These are phyloP conservation scores for Synchiropus splendidus DNA, from an alignment of 2,113 vertebrate species.

Conservation along the genomic window DNA sequence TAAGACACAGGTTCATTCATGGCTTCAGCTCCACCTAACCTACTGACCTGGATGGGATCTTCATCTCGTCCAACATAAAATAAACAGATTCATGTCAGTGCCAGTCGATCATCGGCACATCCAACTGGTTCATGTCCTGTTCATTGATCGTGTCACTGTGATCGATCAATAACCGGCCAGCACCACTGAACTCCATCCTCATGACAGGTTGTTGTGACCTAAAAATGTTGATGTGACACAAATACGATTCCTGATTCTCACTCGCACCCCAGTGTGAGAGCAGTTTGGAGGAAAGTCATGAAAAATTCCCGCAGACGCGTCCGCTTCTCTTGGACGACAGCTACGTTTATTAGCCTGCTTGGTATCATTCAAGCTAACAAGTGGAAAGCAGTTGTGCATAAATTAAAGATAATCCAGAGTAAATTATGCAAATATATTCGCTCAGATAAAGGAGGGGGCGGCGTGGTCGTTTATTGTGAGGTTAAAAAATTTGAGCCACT, in stretches of 20 bases:
- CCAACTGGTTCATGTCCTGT: too few relatives aligned
- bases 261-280: background rate
- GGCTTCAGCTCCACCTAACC: too few relatives aligned
- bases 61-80: too few relatives aligned
- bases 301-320: slow-evolving; percentile 1
- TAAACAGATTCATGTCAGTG: too few relatives aligned
- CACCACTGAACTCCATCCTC: too few relatives aligned
- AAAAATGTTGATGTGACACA: too few relatives aligned
- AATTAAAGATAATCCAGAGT: slow-evolving; percentile 68
- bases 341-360: slow-evolving; percentile 48
- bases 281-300: slow-evolving; percentile 25
- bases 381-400: slow-evolving; percentile 65
- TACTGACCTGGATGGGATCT: too few relatives aligned
- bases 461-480: slow-evolving; percentile 34
- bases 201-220: too few relatives aligned
- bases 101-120: too few relatives aligned
- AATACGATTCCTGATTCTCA: background rate
- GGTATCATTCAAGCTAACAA: slow-evolving; percentile 61
- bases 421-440: slow-evolving; percentile 71
- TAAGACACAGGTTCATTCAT: too few relatives aligned
- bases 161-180: too few relatives aligned
- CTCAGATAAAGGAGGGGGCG: slow-evolving; percentile 39
- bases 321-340: slow-evolving; percentile 32
- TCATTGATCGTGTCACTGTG: too few relatives aligned
- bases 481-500: slow-evolving; percentile 31